Evolutionary conservation across 2,888 invertebrate genomes (phyloP).

Genomic region (Nymphalis polychloros): DNA sequence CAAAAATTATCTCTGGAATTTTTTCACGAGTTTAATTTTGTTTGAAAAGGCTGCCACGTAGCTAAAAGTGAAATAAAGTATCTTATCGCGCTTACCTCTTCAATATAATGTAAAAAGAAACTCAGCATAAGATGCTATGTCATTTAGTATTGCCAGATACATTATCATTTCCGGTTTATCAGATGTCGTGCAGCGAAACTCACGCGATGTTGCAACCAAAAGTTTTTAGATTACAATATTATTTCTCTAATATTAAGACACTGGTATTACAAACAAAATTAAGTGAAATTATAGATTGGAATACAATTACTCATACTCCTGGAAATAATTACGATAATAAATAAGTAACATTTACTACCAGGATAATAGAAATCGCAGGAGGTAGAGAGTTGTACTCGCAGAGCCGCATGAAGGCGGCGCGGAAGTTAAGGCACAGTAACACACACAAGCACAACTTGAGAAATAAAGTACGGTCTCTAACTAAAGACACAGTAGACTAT

Average conservation of each 20-base stretch:
- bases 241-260: background rate
- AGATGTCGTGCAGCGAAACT: slow-evolving; percentile 10
- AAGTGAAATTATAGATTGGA: too few relatives aligned
- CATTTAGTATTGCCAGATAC: background rate
- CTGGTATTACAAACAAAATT: too few relatives aligned
- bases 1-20: background rate
- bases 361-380: slow-evolving; percentile 86
- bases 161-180: slow-evolving; percentile 12
- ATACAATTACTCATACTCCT: background rate
- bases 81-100: background rate
- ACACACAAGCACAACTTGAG: slow-evolving; percentile 77
- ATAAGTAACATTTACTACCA: slow-evolving; percentile 45
- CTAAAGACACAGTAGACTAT: slow-evolving; percentile 68
- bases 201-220: slow-evolving; percentile 23
- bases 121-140: background rate
- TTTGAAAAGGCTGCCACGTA: background rate
- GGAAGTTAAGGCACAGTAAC: slow-evolving; percentile 84
- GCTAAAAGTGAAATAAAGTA: background rate
- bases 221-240: slow-evolving; percentile 3
- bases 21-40: background rate
- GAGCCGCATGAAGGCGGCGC: slow-evolving; percentile 88
- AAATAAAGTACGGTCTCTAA: slow-evolving; percentile 70
- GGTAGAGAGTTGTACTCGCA: slow-evolving; percentile 92
- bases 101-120: slow-evolving; percentile 4
- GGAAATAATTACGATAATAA: background rate